A percentile compares a stretch with the other conserved stretches of the same genome.
phyloP scores from a whole-genome alignment of 2,113 vertebrate species.

The Suricata suricatta region DNA sequence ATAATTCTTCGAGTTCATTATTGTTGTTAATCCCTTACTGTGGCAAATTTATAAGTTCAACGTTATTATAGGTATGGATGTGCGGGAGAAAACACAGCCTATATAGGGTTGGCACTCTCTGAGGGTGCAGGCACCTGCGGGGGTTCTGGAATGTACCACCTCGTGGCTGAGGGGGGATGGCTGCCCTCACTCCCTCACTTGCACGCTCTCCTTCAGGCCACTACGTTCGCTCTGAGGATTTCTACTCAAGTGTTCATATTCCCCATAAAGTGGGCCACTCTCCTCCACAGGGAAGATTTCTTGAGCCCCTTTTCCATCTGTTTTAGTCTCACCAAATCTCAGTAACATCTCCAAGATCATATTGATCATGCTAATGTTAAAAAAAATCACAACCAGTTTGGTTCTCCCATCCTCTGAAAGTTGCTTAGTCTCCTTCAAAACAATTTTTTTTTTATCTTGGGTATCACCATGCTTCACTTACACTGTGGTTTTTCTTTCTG shows the following conservation, averaged over 20 bases:
- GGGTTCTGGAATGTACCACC: neutral
- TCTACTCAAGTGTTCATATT: too few species aligned
- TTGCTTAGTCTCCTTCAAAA: neutral
- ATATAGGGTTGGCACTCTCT: neutral
- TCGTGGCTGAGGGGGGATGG: neutral
- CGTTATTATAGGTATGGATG: neutral
- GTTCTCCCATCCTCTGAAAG: neutral
- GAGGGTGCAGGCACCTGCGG: neutral
- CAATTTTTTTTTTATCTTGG: neutral
- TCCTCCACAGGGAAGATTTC: neutral
- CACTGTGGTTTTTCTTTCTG: neutral
- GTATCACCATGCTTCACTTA: neutral
- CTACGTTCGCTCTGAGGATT: fast-evolving
- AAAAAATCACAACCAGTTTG: neutral
- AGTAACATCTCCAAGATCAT: neutral
- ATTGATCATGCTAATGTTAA: neutral
- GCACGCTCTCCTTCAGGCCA: neutral
- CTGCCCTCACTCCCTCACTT: neutral
- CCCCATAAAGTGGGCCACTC: neutral
- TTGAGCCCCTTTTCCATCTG: neutral
- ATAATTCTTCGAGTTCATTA: neutral
- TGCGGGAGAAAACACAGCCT: neutral
- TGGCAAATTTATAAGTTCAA: neutral
- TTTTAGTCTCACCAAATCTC: neutral
- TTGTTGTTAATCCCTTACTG: neutral